Base-by-base conservation (phyloP, 2,888 invertebrate genomes). In the Drosophila ezoana region DNA sequence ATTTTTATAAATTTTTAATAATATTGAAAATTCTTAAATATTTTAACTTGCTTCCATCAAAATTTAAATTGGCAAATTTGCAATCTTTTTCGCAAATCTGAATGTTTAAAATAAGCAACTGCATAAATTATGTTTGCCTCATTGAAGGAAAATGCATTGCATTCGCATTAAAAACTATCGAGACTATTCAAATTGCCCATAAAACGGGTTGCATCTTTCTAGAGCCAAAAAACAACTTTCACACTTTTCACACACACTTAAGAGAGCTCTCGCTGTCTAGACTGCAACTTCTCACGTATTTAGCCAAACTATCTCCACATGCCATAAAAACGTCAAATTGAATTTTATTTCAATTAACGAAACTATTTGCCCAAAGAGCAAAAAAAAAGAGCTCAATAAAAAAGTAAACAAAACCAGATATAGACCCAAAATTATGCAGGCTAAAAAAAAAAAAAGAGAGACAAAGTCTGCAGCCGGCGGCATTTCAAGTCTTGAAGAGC, bases 341-440 rank as follows among this genome's bases (percentile, higher is more conserved):
- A 78, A 86, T 85, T 85, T 85, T 88, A 88, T 86, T 86, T 86
- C 85, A 86, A 86, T 86, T 86, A 86, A 88, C 89, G 71, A 79
- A 88, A 79, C 85, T 77, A 86, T 88, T 88, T 77, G 66, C 61
- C 75, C 54, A 63, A 63, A 69, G 62, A 60, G 32, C 52, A 65
- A 60, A 51, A 48, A 35, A 49, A 47, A 14, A 37, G 2, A 14
- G 32, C 44, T 43, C 43, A 37, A 37, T 47, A 64, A 60, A 43
- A 49, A 51, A 40, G 35, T 45, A 62, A 73, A 61, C 32, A 53
- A 71, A 81, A 75, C 81, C 62, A 67, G 84, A 70, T 69, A 69
- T 45, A 58, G 47, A 71, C 51, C 35, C 37, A 57, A 56, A 76
- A 73, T 76, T 76, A 66, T 71, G 80, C 83, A 82, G 80, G 77